Base-by-base conservation (phyloP, 2,797 vertebrate genomes). In the Hippoglossus hippoglossus region DNA sequence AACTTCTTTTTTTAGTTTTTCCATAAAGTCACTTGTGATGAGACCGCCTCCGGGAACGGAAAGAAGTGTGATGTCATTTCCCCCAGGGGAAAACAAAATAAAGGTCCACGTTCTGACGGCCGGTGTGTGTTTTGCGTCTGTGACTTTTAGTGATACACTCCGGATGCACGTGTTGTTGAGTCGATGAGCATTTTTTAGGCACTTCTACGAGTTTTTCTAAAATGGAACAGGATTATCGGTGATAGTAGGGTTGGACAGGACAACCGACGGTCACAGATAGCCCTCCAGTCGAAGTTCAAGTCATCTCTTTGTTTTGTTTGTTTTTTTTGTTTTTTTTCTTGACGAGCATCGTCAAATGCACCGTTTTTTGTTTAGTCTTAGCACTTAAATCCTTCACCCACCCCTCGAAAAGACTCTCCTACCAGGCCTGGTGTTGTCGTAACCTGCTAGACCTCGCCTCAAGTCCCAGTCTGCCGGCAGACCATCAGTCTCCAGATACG, bases 161-260 rank as follows among this genome's bases (percentile, higher is more conserved):
- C 73, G 85, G 87, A 89, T 89, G 86, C 71, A 46, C 60, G 84
- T 86, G 82, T 88, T 75, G 85, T 91, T 72, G 84, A 87, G 86
- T 91, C 72, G 83, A 88, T 91, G 88, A 93, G 82, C 87, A 79
- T 85, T 87, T 92, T 90, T 94, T 92, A 95, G 94, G 94, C 94
- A 95, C 94, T 95, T 95, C 92, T 94, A 94, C 93, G 44, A 89
- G 90, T 91, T 91, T 91, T 39, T 90, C 88, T 92, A 91, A 89
- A 92, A 91, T 90, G 91, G 89, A 93, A 93, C 91, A 93, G 93
- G 92, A 92, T 94, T 86, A 89, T 91, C 87, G 88, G 91, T 87
- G 91, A 91, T 86, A 84, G 87, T 81, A 49, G 89, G 89, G 88
- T 86, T 70, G 87, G 86, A 89, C 81, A 83, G 83, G 81, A 88